Percentiles rank a stretch among this genome's conserved stretches.
Evolutionary conservation across 2,888 invertebrate genomes (phyloP).

Genomic region (Trisateles emortualis): DNA sequence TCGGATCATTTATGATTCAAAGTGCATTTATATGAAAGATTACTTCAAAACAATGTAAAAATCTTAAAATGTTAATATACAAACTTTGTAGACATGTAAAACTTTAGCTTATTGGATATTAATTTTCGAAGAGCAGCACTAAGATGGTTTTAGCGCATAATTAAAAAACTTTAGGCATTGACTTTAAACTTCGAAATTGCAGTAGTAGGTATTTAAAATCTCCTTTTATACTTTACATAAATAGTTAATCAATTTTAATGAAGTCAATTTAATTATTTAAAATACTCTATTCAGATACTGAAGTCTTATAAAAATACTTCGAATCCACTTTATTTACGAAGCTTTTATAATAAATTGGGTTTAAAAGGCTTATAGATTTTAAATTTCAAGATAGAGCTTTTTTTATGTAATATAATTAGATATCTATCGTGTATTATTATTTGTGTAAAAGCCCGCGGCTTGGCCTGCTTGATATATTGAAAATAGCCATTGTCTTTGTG

Average conservation of each 20-base stretch:
- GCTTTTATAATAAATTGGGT: background rate
- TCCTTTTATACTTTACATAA: constrained; percentile 2
- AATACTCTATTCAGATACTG: background rate
- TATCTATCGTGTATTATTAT: no score
- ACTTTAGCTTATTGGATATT: constrained; percentile 48
- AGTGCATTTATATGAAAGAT: background rate
- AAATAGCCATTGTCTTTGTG: no score
- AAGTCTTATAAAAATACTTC: background rate
- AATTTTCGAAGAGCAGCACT: constrained; percentile 23
- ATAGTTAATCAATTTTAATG: constrained; percentile 21
- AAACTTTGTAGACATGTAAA: constrained; percentile 53
- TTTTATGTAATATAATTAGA: background rate
- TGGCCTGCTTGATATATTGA: no score
- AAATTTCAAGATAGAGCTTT: background rate
- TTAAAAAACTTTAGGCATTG: constrained; percentile 51
- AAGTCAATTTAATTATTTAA: constrained; percentile 14
- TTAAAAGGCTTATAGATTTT: background rate
- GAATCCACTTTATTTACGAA: background rate
- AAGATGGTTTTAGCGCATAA: constrained; percentile 42
- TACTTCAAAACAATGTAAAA: background rate
- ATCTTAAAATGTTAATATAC: constrained; percentile 23
- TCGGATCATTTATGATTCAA: no score
- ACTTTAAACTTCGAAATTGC: constrained; percentile 34
- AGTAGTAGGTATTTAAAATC: constrained; percentile 26
- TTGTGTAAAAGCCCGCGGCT: no score